Evolutionary conservation across 2,113 vertebrate species (phyloP).

Genomic region (Glareola pratincola): DNA sequence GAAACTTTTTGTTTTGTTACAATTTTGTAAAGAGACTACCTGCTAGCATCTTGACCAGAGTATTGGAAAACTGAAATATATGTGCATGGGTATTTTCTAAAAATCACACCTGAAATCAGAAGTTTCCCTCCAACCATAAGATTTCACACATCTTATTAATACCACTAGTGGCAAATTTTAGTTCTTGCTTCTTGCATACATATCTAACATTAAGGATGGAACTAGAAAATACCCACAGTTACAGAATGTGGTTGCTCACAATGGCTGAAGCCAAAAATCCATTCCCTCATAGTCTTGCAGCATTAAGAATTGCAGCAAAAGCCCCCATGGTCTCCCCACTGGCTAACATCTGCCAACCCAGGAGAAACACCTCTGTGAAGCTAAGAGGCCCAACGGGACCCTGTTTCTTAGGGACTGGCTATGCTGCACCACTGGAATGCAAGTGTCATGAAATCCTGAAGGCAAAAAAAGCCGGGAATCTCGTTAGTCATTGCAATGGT

Average conservation of each 20-base stretch:
- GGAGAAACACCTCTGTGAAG: background rate
- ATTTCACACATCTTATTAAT: background rate
- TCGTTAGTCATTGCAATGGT: background rate
- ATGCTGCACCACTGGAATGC: background rate
- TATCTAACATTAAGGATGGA: background rate
- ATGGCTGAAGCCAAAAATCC: background rate
- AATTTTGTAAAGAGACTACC: background rate
- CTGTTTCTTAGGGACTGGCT: background rate
- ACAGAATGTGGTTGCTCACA: slow-evolving; percentile 20
- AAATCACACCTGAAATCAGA: background rate
- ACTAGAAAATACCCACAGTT: background rate
- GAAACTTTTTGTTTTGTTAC: background rate
- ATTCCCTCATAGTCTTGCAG: background rate
- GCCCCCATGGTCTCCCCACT: background rate
- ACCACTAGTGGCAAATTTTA: background rate
- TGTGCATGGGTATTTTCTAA: background rate
- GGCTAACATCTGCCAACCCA: background rate
- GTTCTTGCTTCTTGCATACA: background rate
- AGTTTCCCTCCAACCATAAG: background rate
- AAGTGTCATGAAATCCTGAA: background rate
- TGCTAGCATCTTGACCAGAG: background rate
- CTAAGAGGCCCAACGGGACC: background rate
- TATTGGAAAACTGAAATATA: background rate
- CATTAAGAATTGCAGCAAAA: background rate
- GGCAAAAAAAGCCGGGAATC: background rate